These are phyloP conservation scores for Leucoma salicis DNA, from an alignment of 2,888 invertebrate species.

Conservation along the genomic window DNA sequence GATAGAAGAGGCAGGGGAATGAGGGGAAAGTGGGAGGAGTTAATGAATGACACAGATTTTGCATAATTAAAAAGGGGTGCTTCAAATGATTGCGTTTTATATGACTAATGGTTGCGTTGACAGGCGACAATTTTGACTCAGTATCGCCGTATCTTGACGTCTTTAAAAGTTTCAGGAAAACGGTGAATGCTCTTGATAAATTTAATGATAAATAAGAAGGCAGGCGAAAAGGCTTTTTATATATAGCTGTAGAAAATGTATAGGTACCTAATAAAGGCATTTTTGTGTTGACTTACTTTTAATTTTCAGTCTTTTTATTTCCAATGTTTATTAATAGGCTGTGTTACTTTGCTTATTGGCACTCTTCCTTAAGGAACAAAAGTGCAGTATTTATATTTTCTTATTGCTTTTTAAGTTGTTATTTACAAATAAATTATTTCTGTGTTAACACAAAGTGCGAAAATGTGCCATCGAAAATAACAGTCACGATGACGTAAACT, in stretches of 20 bases:
- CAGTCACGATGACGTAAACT: no score
- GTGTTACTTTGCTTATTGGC: no score
- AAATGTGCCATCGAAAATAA: no score
- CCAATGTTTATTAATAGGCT: no score
- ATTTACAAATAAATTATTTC: no score
- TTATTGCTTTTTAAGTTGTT: no score
- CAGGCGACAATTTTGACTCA: slow-evolving; percentile 34
- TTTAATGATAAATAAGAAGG: slow-evolving; percentile 9
- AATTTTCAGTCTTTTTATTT: neutral
- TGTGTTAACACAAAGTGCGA: no score
- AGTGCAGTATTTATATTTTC: no score
- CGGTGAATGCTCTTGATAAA: slow-evolving; percentile 27
- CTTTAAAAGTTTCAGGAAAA: slow-evolving; percentile 24
- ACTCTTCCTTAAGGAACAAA: no score
- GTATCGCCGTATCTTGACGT: slow-evolving; percentile 26
- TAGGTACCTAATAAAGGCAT: neutral
- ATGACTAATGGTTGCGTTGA: slow-evolving; percentile 62
- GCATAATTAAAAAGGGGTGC: slow-evolving; percentile 77
- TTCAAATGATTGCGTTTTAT: slow-evolving; percentile 70
- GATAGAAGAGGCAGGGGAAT: slow-evolving; percentile 18
- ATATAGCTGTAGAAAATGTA: neutral
- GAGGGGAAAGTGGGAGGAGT: slow-evolving; percentile 26
- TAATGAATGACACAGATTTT: slow-evolving; percentile 74
- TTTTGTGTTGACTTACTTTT: neutral
- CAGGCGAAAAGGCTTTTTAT: slow-evolving; percentile 12